A percentile compares a stretch with the other conserved stretches of the same genome.
Evolutionary conservation across 1,140 invertebrate genomes (phyloP).

Genomic region (Mesaphorura yosii): DNA sequence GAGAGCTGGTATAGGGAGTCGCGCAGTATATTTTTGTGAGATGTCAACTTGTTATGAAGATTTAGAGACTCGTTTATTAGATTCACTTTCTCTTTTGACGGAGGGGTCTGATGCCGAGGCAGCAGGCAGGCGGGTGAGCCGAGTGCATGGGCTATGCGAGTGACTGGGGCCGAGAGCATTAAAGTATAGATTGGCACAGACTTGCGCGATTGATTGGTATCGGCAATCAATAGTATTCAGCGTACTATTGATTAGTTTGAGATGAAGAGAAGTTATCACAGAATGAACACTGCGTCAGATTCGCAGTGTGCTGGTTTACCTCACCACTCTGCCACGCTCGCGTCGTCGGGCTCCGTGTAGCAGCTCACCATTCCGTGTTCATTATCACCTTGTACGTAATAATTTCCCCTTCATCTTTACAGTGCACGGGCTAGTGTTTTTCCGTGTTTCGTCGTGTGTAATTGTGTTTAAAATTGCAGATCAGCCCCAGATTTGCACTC

Average conservation of each 20-base stretch:
- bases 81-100: slow-evolving; percentile 17
- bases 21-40: no score
- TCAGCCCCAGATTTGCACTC: no score
- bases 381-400: background rate
- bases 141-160: slow-evolving; percentile 10
- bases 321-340: slow-evolving; percentile 28
- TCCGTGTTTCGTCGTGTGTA: no score
- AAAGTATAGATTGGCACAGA: no score
- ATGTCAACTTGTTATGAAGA: slow-evolving; percentile 28
- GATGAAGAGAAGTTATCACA: slow-evolving; percentile 33
- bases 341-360: slow-evolving; percentile 14
- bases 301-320: slow-evolving; percentile 30
- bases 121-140: slow-evolving; percentile 13
- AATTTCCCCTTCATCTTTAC: background rate
- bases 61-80: no score
- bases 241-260: slow-evolving; percentile 33
- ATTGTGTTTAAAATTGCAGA: no score
- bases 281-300: slow-evolving; percentile 32
- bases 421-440: no score
- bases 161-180: background rate
- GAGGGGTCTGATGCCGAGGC: slow-evolving; percentile 12
- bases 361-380: slow-evolving; percentile 13
- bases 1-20: no score
- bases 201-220: slow-evolving; percentile 31
- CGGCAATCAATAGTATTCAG: slow-evolving; percentile 32